Conservation (phyloP, 1,140 invertebrate species). For the Aphelenchoides besseyi region DNA sequence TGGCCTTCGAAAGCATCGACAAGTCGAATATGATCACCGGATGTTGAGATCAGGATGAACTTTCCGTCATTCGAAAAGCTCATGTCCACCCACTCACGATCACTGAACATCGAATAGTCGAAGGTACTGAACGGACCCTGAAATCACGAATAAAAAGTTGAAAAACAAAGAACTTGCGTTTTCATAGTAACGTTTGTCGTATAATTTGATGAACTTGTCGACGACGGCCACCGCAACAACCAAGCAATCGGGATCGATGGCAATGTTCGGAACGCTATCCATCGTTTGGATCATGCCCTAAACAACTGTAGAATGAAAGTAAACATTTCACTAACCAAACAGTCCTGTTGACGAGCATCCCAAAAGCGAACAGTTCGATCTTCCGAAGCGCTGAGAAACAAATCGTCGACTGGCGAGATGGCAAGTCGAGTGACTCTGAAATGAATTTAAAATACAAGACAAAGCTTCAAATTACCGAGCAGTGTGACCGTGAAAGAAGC, state of each 20-base stretch:
- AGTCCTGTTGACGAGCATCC: not conserved
- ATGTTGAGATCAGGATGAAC: not conserved
- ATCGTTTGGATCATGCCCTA: too few relatives aligned
- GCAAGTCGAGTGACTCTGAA: not conserved
- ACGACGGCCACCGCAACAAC: not conserved
- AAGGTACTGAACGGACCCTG: not conserved
- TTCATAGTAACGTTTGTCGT: not conserved
- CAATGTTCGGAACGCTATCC: not conserved
- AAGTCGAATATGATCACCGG: slow-evolving; percentile 1
- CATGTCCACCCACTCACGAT: not conserved
- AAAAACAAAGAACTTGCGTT: not conserved
- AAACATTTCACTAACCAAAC: not conserved
- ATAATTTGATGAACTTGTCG: not conserved
- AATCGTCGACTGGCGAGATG: not conserved
- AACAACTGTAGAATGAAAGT: not conserved
- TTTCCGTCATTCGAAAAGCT: not conserved
- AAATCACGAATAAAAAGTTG: not conserved
- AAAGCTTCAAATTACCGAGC: not conserved
- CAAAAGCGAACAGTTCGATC: not conserved
- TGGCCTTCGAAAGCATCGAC: not conserved
- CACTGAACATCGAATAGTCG: not conserved
- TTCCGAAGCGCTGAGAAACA: not conserved
- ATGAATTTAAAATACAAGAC: not conserved
- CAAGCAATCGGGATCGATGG: not conserved
- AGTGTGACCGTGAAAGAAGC: not conserved